Evolutionary conservation across 2,113 vertebrate species (phyloP).

Genomic region (Pycnonotus jocosus): DNA sequence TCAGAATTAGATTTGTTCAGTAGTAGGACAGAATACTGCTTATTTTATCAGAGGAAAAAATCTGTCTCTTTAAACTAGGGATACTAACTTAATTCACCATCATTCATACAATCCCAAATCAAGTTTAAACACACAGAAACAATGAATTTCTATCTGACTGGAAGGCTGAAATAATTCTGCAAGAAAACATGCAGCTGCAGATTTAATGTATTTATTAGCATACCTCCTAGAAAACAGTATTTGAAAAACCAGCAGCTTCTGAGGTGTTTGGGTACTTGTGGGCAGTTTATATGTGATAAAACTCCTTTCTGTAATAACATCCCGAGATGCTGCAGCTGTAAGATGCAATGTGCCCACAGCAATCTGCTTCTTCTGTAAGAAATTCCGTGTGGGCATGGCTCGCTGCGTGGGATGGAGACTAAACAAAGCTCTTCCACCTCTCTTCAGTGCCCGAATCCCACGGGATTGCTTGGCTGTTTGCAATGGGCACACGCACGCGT

Average conservation of each 20-base stretch:
- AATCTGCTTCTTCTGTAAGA: background rate
- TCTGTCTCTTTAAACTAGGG: background rate
- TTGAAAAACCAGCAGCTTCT: background rate
- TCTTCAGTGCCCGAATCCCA: background rate
- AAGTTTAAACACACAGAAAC: background rate
- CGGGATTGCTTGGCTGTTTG: background rate
- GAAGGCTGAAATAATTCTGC: background rate
- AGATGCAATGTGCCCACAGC: background rate
- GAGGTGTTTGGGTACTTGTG: background rate
- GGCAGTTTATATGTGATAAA: background rate
- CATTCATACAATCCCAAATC: background rate
- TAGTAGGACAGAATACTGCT: background rate
- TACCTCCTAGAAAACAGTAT: background rate
- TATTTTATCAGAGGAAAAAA: background rate
- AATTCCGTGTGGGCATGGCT: background rate
- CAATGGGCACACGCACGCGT: fast-evolving
- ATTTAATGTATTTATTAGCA: background rate
- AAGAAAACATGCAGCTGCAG: background rate
- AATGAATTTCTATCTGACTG: background rate
- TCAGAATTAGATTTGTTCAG: background rate
- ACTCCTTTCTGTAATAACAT: background rate
- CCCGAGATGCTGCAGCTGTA: background rate
- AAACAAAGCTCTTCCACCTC: background rate
- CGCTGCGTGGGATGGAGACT: background rate
- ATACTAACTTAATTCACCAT: background rate